Evolutionary conservation across 1,140 invertebrate genomes (phyloP).

Genomic region (Drosophila leontia): DNA sequence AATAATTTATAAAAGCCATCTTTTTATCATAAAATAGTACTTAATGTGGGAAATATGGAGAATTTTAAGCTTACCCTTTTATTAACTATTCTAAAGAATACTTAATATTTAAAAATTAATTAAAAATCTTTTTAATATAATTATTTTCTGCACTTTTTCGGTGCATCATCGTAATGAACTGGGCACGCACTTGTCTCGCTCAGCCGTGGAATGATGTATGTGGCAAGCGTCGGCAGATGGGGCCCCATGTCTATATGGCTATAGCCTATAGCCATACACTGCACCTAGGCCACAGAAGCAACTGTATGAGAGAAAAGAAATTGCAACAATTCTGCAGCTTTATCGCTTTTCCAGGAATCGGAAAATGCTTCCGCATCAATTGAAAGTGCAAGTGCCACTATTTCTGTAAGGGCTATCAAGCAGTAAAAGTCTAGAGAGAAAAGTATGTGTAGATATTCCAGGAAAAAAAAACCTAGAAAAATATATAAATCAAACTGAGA

Average conservation of each 20-base stretch:
- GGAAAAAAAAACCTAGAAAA: background rate
- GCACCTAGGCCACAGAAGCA: constrained; percentile 22
- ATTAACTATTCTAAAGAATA: no score
- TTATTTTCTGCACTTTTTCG: background rate
- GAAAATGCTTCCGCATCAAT: constrained; percentile 75
- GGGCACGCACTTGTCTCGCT: constrained; percentile 79
- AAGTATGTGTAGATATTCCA: background rate
- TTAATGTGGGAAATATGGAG: no score
- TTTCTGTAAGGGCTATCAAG: constrained; percentile 16
- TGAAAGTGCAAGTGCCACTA: constrained; percentile 47
- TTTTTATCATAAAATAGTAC: background rate
- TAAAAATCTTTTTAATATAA: no score
- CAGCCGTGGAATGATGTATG: constrained; percentile 83
- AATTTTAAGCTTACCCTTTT: no score
- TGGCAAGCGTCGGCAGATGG: constrained; percentile 35
- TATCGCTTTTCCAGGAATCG: constrained; percentile 78
- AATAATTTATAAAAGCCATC: background rate
- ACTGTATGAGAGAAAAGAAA: constrained; percentile 28
- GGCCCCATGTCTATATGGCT: constrained; percentile 45
- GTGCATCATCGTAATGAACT: constrained; percentile 71
- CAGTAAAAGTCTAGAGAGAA: background rate
- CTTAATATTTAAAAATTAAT: no score
- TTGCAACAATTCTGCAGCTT: constrained; percentile 53
- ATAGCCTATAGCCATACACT: constrained; percentile 12
- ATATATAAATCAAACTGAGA: constrained; percentile 3